Conservation (phyloP, 2,113 vertebrate genomes). For the Tretioscincus oriximinensis region DNA sequence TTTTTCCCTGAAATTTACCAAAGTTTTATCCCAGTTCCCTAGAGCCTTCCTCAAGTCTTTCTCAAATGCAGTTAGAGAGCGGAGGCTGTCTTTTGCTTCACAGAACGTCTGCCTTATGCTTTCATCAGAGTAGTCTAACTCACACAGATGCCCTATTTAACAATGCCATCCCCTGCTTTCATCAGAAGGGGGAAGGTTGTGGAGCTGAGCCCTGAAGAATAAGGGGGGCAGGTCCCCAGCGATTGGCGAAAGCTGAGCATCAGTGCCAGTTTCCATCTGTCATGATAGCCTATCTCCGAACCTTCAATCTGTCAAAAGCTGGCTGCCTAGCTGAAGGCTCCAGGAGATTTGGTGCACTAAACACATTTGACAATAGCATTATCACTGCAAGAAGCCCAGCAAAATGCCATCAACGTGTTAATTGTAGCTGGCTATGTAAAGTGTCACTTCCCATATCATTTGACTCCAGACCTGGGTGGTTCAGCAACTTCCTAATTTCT, state of each 20-base stretch:
- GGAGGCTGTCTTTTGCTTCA: conserved; percentile 98
- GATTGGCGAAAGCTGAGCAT: conserved; percentile 99
- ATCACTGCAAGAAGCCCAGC: conserved; percentile 97
- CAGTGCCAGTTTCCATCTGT: conserved; percentile 99
- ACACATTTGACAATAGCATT: conserved; percentile 99
- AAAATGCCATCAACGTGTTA: conserved; percentile 99
- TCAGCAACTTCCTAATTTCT: conserved; percentile 84
- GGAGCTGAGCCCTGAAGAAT: conserved; percentile 98
- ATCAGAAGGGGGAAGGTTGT: conserved; percentile 96
- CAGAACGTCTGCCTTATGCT: conserved; percentile 94
- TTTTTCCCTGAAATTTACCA: conserved; percentile 89
- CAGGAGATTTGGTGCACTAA: conserved; percentile 99
- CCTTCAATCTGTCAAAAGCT: conserved; percentile 99
- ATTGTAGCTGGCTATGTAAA: conserved; percentile 99
- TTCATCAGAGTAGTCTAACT: conserved; percentile 98
- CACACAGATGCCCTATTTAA: conserved; percentile 99
- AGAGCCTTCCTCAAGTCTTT: conserved; percentile 90
- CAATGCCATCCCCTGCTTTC: conserved; percentile 99
- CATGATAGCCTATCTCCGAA: conserved; percentile 99
- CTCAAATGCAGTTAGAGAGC: conserved; percentile 98
- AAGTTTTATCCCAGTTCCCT: conserved; percentile 92
- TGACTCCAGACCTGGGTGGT: conserved; percentile 87
- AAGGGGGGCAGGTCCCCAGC: conserved; percentile 99
- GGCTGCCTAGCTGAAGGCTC: conserved; percentile 97
- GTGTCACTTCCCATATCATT: conserved; percentile 99